Evolutionary conservation across 2,888 invertebrate species (phyloP).

Genomic region (Hololepta plana): DNA sequence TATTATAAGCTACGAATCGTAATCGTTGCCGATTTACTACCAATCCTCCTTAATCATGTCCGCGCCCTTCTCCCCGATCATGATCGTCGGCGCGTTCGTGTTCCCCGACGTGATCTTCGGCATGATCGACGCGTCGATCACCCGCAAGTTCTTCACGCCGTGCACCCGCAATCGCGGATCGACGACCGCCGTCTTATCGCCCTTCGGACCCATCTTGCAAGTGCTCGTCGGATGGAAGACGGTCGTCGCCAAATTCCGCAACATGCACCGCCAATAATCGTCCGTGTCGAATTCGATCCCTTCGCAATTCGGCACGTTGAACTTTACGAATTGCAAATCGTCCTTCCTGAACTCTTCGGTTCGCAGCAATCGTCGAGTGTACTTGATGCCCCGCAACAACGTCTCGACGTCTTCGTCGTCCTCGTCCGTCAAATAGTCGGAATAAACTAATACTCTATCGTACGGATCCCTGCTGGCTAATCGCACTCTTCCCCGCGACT

Average conservation of each 20-base stretch:
- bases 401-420: slow-evolving; percentile 30
- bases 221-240: slow-evolving; percentile 75
- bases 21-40: too few species aligned
- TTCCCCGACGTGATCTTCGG: slow-evolving; percentile 61
- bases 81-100: slow-evolving; percentile 65
- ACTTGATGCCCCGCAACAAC: slow-evolving; percentile 30
- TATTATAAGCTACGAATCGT: too few species aligned
- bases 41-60: slow-evolving; percentile 69
- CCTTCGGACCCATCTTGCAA: slow-evolving; percentile 68
- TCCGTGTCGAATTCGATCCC: slow-evolving; percentile 52
- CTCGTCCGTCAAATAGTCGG: slow-evolving; percentile 39
- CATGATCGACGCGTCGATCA: slow-evolving; percentile 71
- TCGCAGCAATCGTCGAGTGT: slow-evolving; percentile 21
- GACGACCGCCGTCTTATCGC: slow-evolving; percentile 59
- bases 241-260: slow-evolving; percentile 58
- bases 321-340: slow-evolving; percentile 19
- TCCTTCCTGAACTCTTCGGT: slow-evolving; percentile 25
- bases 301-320: slow-evolving; percentile 27
- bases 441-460: slow-evolving; percentile 36
- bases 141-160: slow-evolving; percentile 40
- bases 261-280: slow-evolving; percentile 71
- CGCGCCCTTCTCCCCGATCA: slow-evolving; percentile 70
- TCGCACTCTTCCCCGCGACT: slow-evolving; percentile 33
- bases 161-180: slow-evolving; percentile 43
- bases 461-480: slow-evolving; percentile 34